phyloP scores from a whole-genome alignment of 2,888 invertebrate species.

The Baronia brevicornis region DNA sequence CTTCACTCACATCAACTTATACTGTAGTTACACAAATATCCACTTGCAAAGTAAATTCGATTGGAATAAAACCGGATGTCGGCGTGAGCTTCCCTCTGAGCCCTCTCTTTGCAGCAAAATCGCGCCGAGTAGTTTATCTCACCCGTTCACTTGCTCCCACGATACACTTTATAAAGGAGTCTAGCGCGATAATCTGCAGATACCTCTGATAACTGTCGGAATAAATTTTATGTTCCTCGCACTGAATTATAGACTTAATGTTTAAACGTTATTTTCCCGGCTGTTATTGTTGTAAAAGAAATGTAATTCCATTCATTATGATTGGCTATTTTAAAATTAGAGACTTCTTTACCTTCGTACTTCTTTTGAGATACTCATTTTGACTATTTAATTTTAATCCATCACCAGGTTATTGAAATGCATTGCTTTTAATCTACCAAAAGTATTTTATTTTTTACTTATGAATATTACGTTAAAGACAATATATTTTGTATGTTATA shows the following conservation, averaged over 20 bases:
- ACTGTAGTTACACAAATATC: constrained; percentile 9
- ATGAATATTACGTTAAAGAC: no score
- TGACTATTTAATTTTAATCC: no score
- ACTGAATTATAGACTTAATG: neutral
- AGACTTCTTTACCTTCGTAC: no score
- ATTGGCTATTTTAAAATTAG: no score
- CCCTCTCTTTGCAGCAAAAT: constrained; percentile 69
- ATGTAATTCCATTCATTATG: no score
- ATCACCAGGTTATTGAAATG: no score
- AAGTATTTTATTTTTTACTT: neutral
- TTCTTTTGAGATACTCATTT: no score
- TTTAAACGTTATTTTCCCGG: neutral
- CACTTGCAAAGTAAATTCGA: constrained; percentile 57
- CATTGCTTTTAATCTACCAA: neutral
- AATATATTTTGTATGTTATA: no score
- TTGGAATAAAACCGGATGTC: constrained; percentile 57
- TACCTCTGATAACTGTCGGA: constrained; percentile 17
- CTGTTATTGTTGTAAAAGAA: no score
- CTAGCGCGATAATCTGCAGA: constrained; percentile 56
- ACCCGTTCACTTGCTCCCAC: constrained; percentile 40
- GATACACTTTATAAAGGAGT: constrained; percentile 43
- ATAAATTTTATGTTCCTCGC: neutral
- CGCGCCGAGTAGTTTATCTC: constrained; percentile 67
- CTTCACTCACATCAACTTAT: constrained; percentile 24
- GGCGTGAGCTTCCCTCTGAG: constrained; percentile 47